Base-by-base conservation (phyloP, 2,797 vertebrate genomes). In the Sardinella longiceps region DNA sequence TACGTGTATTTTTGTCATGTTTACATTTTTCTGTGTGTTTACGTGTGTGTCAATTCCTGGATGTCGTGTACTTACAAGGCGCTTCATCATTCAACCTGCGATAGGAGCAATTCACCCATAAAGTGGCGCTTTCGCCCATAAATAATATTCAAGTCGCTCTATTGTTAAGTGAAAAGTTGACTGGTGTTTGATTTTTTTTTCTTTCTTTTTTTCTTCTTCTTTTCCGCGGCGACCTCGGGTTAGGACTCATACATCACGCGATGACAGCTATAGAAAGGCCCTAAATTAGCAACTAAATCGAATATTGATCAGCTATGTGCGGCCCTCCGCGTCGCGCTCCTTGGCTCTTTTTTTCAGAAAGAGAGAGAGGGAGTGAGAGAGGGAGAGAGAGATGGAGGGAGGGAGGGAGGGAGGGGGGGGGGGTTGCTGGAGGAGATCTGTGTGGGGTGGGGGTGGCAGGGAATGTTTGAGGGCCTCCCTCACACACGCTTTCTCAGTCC, bases 281-380 rank as follows among this genome's bases (percentile, higher is more conserved):
- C 95, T 97, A 97, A 98, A 98, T 98, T 98, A 98, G 97, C 97
- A 98, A 97, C 97, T 98, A 98, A 98, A 98, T 98, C 97, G 97
- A 98, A 97, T 98, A 98, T 98, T 97, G 97, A 98, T 98, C 97
- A 98, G 95, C 93, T 95, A 95, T 95, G 95, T 96, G 95, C 95
- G 94, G 95, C 94, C 95, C 96, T 95, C 95, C 95, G 89, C 94
- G 96, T 96, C 95, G 96, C 93, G 94, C 95, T 95, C 95, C 95
- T 95, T 92, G 92, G 94, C 92, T 94, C 90, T 93, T 91, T 90
- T 93, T 94, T 91, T 84, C 43, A 84, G 89, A 88, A 82, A 85
- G 90, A 91, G 82, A 88, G 87, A 86, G 84, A 86, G 89, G 81
- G 89, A 87, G 92, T 88, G 63, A 70, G 63, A 70, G 63, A 88